phyloP scores from a whole-genome alignment of 2,113 vertebrate species.

The Phyllopteryx taeniolatus region DNA sequence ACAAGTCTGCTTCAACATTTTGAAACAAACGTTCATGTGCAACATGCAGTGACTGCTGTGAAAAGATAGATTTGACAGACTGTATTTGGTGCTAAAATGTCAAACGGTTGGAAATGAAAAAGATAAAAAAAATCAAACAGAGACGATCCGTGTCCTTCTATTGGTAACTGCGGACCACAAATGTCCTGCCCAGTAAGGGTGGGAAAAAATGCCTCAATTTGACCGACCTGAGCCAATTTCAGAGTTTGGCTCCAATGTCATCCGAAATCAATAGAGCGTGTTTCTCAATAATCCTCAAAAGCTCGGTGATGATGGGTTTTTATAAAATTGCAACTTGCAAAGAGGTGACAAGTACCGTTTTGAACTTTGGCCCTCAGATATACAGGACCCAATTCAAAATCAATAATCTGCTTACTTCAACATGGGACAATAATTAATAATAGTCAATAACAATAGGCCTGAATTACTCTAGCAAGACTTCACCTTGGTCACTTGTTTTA shows the following conservation, averaged over 20 bases:
- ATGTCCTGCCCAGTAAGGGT: neutral
- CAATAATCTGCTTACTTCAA: neutral
- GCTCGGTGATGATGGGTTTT: neutral
- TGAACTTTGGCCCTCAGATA: neutral
- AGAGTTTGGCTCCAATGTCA: neutral
- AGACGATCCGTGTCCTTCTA: neutral
- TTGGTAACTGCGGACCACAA: neutral
- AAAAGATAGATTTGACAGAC: too few species aligned
- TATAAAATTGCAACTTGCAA: neutral
- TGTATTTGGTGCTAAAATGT: too few species aligned
- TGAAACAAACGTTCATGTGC: too few species aligned
- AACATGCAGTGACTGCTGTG: too few species aligned
- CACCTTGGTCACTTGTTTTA: neutral
- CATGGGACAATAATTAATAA: neutral
- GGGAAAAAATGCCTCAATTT: neutral
- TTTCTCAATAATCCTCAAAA: neutral
- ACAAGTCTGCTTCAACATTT: too few species aligned
- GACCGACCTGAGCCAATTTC: neutral
- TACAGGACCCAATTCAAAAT: neutral
- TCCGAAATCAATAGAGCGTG: neutral
- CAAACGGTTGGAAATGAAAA: too few species aligned
- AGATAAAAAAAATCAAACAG: too few species aligned
- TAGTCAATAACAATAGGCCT: neutral
- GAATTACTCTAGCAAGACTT: neutral
- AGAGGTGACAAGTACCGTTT: neutral